Base-by-base conservation (phyloP, 2,797 vertebrate species). In the Eremophila alpestris region DNA sequence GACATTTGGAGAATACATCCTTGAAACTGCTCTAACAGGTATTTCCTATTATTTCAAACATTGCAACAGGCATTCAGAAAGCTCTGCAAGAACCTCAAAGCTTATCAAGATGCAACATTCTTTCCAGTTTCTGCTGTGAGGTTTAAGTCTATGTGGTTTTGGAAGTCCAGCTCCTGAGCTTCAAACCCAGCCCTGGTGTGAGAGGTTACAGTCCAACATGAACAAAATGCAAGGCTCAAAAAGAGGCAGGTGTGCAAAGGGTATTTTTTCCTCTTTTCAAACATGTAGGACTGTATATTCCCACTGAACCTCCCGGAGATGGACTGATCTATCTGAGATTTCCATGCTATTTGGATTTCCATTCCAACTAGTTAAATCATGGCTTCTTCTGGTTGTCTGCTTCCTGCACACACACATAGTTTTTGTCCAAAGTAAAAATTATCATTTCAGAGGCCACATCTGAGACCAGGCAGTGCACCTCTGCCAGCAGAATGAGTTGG, bases 381-480 rank as follows among this genome's bases (percentile, higher is more conserved):
- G 2, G 16, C 38, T 82, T 36, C 17, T 68, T 9, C 4, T 43
- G 24, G 16, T 52, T 89, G 23, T 38, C 38, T 38, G 11, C 38
- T 38, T 79, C 63, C 46, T 16, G 24, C 30, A 46, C 22, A 36
- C 1, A 2, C 22, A 13, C 8, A 3, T 12, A 21, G 2, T 26
- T 86, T 80, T 56, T 52, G 52, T 64, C 15, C 16, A 23, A 13
- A 0, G 2, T 10, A 40, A 90, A 83, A 59, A 11, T 4, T 22
- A 26, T 7, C 22, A 8, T 65, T 78, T 67, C 30, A 41, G 63
- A 81, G 30, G 56, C 13, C 52, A 23, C 15, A 32, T 7, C 56
- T 54, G 27, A 87, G 60, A 36, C 30, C 21, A 51, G 0, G 0
- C 11, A 5, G 5, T 16, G 24, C 45, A 4, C 11, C 11, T 82